Conservation (phyloP, 2,888 invertebrate genomes). For the Bellardia bayeri region DNA sequence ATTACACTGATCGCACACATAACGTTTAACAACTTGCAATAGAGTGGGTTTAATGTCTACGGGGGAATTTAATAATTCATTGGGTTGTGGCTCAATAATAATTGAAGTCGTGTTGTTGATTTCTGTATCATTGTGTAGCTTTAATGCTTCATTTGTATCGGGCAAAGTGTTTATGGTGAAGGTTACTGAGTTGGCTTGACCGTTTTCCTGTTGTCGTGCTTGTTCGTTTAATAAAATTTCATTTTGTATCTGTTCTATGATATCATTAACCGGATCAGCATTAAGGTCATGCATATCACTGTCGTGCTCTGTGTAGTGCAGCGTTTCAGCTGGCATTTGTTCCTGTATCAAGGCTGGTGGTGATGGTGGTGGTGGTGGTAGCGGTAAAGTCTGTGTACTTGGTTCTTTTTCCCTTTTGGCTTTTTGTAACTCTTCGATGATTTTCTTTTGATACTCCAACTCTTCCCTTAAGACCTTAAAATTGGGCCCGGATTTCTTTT, state of each 20-base stretch:
- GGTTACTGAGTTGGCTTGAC: slow-evolving; percentile 23
- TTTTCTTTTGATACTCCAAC: slow-evolving; percentile 76
- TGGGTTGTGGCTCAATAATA: background rate
- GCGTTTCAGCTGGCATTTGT: background rate
- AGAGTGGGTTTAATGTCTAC: slow-evolving; percentile 74
- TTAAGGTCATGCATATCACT: slow-evolving; percentile 18
- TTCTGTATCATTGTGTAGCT: background rate
- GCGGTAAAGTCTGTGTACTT: background rate
- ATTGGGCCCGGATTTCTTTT: slow-evolving; percentile 71
- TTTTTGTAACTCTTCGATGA: slow-evolving; percentile 43
- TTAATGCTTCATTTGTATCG: background rate
- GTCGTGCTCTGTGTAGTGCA: background rate
- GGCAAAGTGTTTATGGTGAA: slow-evolving; percentile 40
- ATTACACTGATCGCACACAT: slow-evolving; percentile 79
- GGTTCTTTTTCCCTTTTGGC: slow-evolving; percentile 38
- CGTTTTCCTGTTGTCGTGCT: background rate
- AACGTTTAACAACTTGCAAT: slow-evolving; percentile 64
- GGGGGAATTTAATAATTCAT: slow-evolving; percentile 31
- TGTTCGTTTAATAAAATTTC: slow-evolving; percentile 36
- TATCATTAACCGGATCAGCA: slow-evolving; percentile 63
- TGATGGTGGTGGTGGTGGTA: background rate
- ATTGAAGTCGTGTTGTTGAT: background rate
- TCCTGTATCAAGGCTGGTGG: too few species aligned
- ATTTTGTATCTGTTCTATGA: slow-evolving; percentile 65
- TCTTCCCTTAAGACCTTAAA: slow-evolving; percentile 76